Percentiles rank a stretch among this genome's conserved stretches.
These are phyloP conservation scores for Siphamia tubifer DNA, from an alignment of 2,113 vertebrate species.

Conservation along the genomic window DNA sequence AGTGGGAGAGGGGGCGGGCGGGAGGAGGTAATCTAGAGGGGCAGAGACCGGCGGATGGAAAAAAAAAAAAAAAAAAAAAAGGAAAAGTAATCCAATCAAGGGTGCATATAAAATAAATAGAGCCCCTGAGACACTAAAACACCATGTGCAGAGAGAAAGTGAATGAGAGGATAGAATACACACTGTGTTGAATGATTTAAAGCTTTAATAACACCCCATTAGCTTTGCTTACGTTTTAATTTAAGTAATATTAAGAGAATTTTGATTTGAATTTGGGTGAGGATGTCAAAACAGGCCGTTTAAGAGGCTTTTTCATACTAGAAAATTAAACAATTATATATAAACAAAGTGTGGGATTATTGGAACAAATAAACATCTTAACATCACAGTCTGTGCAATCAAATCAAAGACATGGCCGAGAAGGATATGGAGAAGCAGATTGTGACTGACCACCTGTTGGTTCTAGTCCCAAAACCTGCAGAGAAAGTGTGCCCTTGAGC, in stretches of 20 bases:
- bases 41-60: conserved; percentile 2
- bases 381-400: too few relatives aligned
- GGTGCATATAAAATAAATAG: conserved; percentile 34
- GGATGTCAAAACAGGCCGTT: background rate
- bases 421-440: too few relatives aligned
- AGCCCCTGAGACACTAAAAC: conserved; percentile 34
- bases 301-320: background rate
- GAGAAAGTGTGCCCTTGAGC: too few relatives aligned
- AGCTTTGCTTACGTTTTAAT: conserved; percentile 24
- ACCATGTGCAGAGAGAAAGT: conserved; percentile 13
- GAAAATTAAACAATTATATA: background rate
- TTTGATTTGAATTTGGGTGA: background rate
- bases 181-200: conserved; percentile 25
- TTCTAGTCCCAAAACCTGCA: too few relatives aligned
- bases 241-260: conserved; percentile 10
- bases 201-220: conserved; percentile 8
- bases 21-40: conserved; percentile 4
- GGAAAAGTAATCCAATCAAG: conserved; percentile 59
- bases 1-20: conserved; percentile 13
- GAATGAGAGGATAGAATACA: conserved; percentile 17
- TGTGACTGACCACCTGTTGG: too few relatives aligned
- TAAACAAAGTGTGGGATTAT: background rate
- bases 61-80: background rate
- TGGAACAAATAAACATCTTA: background rate
- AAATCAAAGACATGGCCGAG: too few relatives aligned